Evolutionary conservation across 2,113 vertebrate species (phyloP), one percentile per base, ranked within the genome.

Genomic region (Pedetes capensis): DNA sequence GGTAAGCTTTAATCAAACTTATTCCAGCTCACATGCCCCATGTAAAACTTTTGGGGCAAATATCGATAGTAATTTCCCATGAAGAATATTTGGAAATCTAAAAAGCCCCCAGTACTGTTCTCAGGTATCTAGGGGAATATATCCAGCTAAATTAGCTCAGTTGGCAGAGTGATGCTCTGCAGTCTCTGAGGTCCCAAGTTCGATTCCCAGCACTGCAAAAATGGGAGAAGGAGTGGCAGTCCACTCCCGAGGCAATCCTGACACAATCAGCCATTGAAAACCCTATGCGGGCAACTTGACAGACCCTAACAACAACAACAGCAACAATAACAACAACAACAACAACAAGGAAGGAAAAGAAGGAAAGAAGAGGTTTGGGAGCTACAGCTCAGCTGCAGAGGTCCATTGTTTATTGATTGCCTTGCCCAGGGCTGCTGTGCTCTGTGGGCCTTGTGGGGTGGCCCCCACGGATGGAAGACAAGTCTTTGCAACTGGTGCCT

Each of bases 1-100:
- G 47, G 5, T 49, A 4, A 49, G 17, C 44, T 82, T 81, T 66
- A n/a, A 42, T 78, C 13, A 10, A 53, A 12, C 66, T 76, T 87
- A 34, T 55, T 44, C 61, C 53, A 78, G 25, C 5, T 29, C 8
- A 29, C 53, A 23, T 59, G 7, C 22, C 59, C 44, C 55, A 22
- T 39, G 16, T 13, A 75, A 87, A 93, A 76, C 23, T 10, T 68
- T 47, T 27, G 8, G 22, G 42, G 25, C 44, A 93, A 89, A 64
- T 63, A 69, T 34, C 69, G 32, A 57, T 68, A 81, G 47, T 64
- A 76, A 37, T n/a, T 87, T 66, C 39, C 87, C 87, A 87, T 32
- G 18, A 64, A 51, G 81, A 69, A 22, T 64, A 37, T 80, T 29
- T 53, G 32, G 39, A 20, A 91, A 82, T 82, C 80, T 82, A 27